A percentile compares a stretch with the other conserved stretches of the same genome.
These are phyloP conservation scores for Hecatera dysodea DNA, from an alignment of 2,888 invertebrate genomes.

Conservation along the genomic window DNA sequence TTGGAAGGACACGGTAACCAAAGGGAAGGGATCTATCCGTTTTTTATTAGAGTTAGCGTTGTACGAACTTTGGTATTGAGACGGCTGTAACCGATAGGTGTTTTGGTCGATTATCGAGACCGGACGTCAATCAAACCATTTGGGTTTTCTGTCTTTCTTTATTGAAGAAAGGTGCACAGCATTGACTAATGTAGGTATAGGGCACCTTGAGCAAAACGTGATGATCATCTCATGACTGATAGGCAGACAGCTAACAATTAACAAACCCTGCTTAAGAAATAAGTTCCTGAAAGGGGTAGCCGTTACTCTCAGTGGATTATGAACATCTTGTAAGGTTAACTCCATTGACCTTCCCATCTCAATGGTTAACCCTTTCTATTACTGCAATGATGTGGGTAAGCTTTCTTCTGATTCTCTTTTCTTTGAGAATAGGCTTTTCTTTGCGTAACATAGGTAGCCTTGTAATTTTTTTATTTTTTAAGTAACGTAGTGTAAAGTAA, in stretches of 20 bases:
- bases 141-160: too few species aligned
- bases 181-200: not conserved
- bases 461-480: not conserved
- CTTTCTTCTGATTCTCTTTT: not conserved
- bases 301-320: not conserved
- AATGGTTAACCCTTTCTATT: too few species aligned
- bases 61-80: too few species aligned
- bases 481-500: too few species aligned
- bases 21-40: too few species aligned
- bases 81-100: too few species aligned
- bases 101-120: too few species aligned
- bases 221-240: constrained; percentile 4
- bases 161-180: not conserved
- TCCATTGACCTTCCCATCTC: too few species aligned
- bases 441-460: not conserved
- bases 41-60: too few species aligned
- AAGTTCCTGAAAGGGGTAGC: not conserved
- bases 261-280: not conserved
- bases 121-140: too few species aligned
- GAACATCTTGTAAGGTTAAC: not conserved
- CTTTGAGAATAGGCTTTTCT: not conserved
- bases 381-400: too few species aligned
- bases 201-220: not conserved
- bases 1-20: too few species aligned
- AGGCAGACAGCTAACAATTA: not conserved